Conservation (phyloP, 2,113 vertebrate species). For the Typhlomys cinereus region DNA sequence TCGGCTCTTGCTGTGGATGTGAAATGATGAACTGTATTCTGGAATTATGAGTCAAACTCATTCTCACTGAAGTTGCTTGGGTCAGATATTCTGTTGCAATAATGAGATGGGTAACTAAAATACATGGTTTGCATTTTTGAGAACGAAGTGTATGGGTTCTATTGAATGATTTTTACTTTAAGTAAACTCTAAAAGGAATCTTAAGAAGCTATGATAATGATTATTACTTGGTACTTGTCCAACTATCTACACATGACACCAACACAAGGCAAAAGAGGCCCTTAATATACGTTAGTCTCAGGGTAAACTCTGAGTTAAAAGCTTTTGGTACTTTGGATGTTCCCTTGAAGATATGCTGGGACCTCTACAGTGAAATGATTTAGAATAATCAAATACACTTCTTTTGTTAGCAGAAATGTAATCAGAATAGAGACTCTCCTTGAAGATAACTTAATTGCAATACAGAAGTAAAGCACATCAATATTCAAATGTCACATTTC, state of each 20-base stretch:
- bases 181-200: conserved; percentile 26
- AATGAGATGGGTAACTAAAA: no score
- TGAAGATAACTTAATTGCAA: conserved; percentile 31
- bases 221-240: conserved; percentile 22
- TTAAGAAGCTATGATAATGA: neutral
- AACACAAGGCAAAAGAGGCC: neutral
- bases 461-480: neutral
- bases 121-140: conserved; percentile 49
- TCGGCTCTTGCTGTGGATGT: no score
- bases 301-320: conserved; percentile 13
- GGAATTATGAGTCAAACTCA: no score
- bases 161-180: neutral
- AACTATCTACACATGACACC: neutral
- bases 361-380: conserved; percentile 2
- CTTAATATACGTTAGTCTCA: neutral
- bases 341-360: conserved; percentile 34
- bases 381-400: neutral
- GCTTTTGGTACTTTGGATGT: conserved; percentile 21
- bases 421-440: conserved; percentile 38
- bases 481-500: conserved; percentile 1
- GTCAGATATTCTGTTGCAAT: no score
- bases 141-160: neutral
- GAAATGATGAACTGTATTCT: no score
- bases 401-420: neutral
- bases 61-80: no score